These are phyloP conservation scores for Anagyrus pseudococci DNA, from an alignment of 2,888 invertebrate genomes.

Conservation along the genomic window DNA sequence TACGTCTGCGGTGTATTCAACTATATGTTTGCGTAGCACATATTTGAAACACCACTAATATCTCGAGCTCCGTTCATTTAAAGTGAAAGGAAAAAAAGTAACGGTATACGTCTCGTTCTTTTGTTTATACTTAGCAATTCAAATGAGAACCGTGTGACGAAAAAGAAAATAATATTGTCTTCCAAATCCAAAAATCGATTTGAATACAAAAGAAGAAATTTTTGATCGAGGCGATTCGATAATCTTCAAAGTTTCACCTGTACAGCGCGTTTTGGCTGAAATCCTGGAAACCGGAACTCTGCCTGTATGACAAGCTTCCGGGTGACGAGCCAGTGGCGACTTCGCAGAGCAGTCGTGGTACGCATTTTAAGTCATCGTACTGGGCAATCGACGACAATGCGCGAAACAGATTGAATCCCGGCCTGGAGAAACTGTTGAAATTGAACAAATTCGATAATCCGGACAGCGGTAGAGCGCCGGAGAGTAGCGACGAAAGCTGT, in stretches of 20 bases:
- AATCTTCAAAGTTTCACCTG: slow-evolving; percentile 66
- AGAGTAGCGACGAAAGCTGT: slow-evolving; percentile 23
- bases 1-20: too few species aligned
- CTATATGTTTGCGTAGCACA: too few species aligned
- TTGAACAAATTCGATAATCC: slow-evolving; percentile 27
- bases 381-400: slow-evolving; percentile 70
- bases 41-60: too few species aligned
- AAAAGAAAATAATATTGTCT: too few species aligned
- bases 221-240: too few species aligned
- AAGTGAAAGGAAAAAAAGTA: too few species aligned
- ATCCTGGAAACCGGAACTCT: slow-evolving; percentile 46
- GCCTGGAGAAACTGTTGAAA: slow-evolving; percentile 24
- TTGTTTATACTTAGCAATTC: too few species aligned
- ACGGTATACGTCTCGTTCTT: too few species aligned
- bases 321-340: slow-evolving; percentile 65
- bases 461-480: slow-evolving; percentile 19
- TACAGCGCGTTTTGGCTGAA: slow-evolving; percentile 63
- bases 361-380: slow-evolving; percentile 81
- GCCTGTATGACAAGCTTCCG: slow-evolving; percentile 45
- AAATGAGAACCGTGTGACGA: too few species aligned
- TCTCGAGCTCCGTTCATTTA: too few species aligned
- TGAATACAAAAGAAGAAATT: too few species aligned
- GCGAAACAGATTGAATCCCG: slow-evolving; percentile 51
- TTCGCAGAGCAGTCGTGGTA: slow-evolving; percentile 81
- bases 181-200: too few species aligned